Base-by-base conservation (phyloP, 1,140 invertebrate genomes). In the Sesamia nonagrioides region DNA sequence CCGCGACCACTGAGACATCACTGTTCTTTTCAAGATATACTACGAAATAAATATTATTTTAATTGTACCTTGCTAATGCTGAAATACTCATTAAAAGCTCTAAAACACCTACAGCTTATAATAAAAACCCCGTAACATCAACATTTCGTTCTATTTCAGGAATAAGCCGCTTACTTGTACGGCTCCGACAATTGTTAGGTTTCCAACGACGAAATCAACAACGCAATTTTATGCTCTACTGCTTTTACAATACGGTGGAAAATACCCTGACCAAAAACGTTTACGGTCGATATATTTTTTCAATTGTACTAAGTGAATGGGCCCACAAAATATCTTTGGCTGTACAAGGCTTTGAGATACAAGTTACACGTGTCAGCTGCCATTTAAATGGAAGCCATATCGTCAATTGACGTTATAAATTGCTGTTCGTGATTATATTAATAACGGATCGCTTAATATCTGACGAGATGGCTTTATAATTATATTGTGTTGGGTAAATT, bases 141-240 rank as follows among this genome's bases (percentile, higher is more conserved):
- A 56, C 48, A 27, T 42, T 21, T 18, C 17, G 37, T 56, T 58
- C 52, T 73, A 42, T 60, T 60, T 72, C 35, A 45, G 56, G 40
- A 74, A 45, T 74, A 74, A 74, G 56, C 72, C 13, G 37, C 54
- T 74, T 60, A 74, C 40, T 60, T 33, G 40, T 68, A 33, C 21
- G 9, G 8, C 52, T 17, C 6, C 33, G 6, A 42, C 50, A 60
- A 58, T 6, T 60, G 17, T n/a, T 17, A 35, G 13, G 21, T 21
- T 52, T 52, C n/a, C 17, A 27, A 27, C 27, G 27, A 27, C 6
- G 2, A 21, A 27, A 45, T 40, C 5, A 1, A 13, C 21, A 45
- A 60, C 35, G 6, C 18, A 61, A 72, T 42, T 42, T 74, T 48
- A 48, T 35, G 18, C 21, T 45, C 21, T 66, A 42, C 6, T 3